phyloP scores from a whole-genome alignment of 1,140 invertebrate genomes.

The Samia ricini region DNA sequence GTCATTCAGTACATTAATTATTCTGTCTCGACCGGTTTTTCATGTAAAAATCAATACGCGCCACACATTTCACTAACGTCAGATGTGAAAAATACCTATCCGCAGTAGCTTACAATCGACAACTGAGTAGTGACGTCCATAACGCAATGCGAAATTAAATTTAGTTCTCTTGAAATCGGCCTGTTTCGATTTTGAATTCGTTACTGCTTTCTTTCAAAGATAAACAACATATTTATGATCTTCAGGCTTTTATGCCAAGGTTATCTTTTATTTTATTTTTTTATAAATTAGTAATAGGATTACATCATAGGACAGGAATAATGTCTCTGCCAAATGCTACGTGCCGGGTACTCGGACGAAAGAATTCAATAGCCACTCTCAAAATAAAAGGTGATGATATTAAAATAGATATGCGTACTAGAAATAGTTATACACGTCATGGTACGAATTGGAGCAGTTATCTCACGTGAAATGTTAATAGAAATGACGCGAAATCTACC shows the following conservation, averaged over 20 bases:
- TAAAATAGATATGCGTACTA: slow-evolving; percentile 54
- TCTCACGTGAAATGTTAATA: slow-evolving; percentile 27
- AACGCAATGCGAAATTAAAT: slow-evolving; percentile 62
- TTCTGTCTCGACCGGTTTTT: slow-evolving; percentile 27
- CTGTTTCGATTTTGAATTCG: slow-evolving; percentile 29
- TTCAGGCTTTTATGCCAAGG: slow-evolving; percentile 19
- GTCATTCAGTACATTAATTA: slow-evolving; percentile 28
- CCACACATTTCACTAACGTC: slow-evolving; percentile 35
- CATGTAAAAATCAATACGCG: slow-evolving; percentile 58
- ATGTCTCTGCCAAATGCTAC: slow-evolving; percentile 12
- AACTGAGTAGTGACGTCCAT: slow-evolving; percentile 61
- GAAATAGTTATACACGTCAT: slow-evolving; percentile 59
- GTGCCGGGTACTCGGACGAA: slow-evolving; percentile 11
- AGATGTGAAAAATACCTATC: slow-evolving; percentile 50
- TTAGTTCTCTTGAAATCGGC: slow-evolving; percentile 51
- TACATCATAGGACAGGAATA: slow-evolving; percentile 25
- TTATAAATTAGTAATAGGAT: slow-evolving; percentile 8
- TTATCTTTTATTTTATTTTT: slow-evolving; percentile 4
- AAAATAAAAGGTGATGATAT: slow-evolving; percentile 62
- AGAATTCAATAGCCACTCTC: slow-evolving; percentile 45
- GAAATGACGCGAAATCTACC: slow-evolving; percentile 28
- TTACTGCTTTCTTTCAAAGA: slow-evolving; percentile 12
- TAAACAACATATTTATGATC: background rate
- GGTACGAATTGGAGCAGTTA: slow-evolving; percentile 45
- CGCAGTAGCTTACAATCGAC: slow-evolving; percentile 53